Base-by-base conservation (phyloP, 2,797 vertebrate genomes). In the Platalea minor region DNA sequence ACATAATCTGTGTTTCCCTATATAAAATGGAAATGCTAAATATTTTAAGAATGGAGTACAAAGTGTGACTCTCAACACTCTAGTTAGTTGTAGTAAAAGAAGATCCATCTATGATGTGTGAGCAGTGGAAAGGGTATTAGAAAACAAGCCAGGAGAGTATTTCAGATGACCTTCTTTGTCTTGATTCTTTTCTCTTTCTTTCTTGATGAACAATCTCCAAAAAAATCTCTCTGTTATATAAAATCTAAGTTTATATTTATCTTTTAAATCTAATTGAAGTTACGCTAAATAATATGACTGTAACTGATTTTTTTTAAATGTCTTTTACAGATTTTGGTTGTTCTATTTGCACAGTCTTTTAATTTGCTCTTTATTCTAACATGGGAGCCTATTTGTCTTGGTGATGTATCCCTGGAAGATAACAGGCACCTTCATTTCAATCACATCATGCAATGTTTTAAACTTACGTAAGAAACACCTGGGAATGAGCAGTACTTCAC, bases 371-470 rank as follows among this genome's bases (percentile, higher is more conserved):
- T 95, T 93, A 76, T 69, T 96, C 63, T 93, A 82, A 88, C 90
- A 73, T 85, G 87, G 73, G 95, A 95, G 26, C 28, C 9, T 77
- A 21, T 94, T 96, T 91, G 67, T 94, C 54, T 94, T 96, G 92
- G 67, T 70, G 57, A 29, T 74, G 14, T 75, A 35, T 45, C 41
- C 23, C 18, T 94, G 59, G 18, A 94, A 97, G 89, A 69, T 94
- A 85, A 92, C 90, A 80, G 88, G 24, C 69, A 94, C 85, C 79
- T 96, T 97, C n/a, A 35, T 91, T 95, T 96, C 95, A 92, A 10
- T 93, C 20, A 53, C 51, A 63, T 93, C 51, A 46, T 88, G 17
- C 26, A 37, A 10, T 87, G 54, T 89, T 93, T 64, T 68, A 56
- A 86, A 28, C 14, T 76, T 69, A 29, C 11, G 0, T 78, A 81